phyloP scores from a whole-genome alignment of 2,888 invertebrate genomes.

The Orthonevra nobilis region DNA sequence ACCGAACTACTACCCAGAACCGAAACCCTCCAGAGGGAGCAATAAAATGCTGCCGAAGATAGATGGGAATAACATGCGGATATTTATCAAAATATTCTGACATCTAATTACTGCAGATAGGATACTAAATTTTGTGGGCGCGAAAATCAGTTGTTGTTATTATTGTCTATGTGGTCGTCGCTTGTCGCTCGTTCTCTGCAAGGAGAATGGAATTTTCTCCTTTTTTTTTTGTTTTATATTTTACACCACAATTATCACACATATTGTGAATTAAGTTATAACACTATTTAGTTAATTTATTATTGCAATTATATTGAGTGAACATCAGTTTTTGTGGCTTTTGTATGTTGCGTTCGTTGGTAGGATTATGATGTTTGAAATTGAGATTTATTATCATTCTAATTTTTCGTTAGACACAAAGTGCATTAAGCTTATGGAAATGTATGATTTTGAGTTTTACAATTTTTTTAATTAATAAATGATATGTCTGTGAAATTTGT shows the following conservation, averaged over 20 bases:
- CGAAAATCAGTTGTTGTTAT: slow-evolving; percentile 43
- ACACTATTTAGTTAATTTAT: slow-evolving; percentile 45
- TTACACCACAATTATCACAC: slow-evolving; percentile 46
- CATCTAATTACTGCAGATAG: slow-evolving; percentile 68
- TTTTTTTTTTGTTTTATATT: not conserved
- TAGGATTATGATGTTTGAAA: not conserved
- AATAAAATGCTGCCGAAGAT: slow-evolving; percentile 54
- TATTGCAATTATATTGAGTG: slow-evolving; percentile 37
- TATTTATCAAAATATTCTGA: slow-evolving; percentile 67
- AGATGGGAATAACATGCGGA: slow-evolving; percentile 59
- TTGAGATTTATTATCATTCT: slow-evolving; percentile 36
- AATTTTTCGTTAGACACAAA: too few species aligned
- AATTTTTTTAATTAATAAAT: too few species aligned
- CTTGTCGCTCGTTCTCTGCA: too few species aligned
- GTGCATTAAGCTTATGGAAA: too few species aligned
- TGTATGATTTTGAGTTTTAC: too few species aligned
- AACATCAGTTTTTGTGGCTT: slow-evolving; percentile 35
- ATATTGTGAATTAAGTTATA: slow-evolving; percentile 53
- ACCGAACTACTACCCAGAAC: slow-evolving; percentile 29
- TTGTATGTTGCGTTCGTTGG: not conserved
- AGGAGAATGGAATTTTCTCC: not conserved
- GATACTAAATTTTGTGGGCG: slow-evolving; percentile 58
- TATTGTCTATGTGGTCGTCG: slow-evolving; percentile 31
- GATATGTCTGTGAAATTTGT: too few species aligned
- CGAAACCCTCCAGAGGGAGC: slow-evolving; percentile 47